Evolutionary conservation across 2,888 invertebrate species (phyloP).

Genomic region (Pasiphila rectangulata): DNA sequence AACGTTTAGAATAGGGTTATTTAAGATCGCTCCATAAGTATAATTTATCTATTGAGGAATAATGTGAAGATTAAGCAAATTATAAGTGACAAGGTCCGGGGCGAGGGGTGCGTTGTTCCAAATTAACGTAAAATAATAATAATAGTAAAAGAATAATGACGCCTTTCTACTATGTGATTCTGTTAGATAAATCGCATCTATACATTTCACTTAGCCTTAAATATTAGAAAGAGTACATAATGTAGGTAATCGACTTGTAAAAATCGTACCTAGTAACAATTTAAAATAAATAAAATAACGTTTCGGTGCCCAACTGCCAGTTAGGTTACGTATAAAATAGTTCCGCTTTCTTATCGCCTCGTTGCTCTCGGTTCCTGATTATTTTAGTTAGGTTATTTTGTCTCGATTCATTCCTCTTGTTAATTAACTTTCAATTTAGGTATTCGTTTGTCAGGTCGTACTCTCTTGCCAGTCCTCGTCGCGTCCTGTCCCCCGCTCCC

Average conservation of each 20-base stretch:
- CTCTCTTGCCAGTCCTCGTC: conserved; percentile 39
- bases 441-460: conserved; percentile 49
- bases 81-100: conserved; percentile 67
- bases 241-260: conserved; percentile 51
- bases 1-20: conserved; percentile 80
- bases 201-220: conserved; percentile 72
- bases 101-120: conserved; percentile 71
- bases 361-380: conserved; percentile 63
- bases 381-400: conserved; percentile 73
- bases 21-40: conserved; percentile 81
- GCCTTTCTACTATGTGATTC: conserved; percentile 75
- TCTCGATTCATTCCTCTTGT: conserved; percentile 73
- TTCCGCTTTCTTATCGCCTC: conserved; percentile 38
- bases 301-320: conserved; percentile 63
- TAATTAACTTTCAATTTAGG: conserved; percentile 40
- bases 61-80: conserved; percentile 69
- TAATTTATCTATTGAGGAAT: conserved; percentile 77
- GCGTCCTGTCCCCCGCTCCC: conserved; percentile 32
- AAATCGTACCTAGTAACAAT: conserved; percentile 61
- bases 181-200: conserved; percentile 70
- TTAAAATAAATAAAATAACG: conserved; percentile 41
- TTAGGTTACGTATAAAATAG: conserved; percentile 66
- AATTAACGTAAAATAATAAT: conserved; percentile 66
- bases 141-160: conserved; percentile 45
- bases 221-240: conserved; percentile 63